phyloP scores from a whole-genome alignment of 2,888 invertebrate genomes.

The Drosophila pseudotakahashii region DNA sequence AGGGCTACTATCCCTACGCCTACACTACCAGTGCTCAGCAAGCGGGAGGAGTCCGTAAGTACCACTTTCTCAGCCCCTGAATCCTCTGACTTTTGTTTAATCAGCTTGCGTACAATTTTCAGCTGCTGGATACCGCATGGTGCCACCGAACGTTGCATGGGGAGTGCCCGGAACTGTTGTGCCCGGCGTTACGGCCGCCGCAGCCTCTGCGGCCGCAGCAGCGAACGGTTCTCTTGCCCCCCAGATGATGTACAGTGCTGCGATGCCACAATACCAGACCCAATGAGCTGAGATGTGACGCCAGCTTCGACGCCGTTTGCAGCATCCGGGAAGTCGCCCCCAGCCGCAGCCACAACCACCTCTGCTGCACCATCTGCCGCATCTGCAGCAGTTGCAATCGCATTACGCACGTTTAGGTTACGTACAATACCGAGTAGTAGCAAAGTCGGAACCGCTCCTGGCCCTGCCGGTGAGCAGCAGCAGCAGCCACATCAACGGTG shows the following conservation, averaged over 20 bases:
- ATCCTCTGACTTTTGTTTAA: background rate
- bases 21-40: slow-evolving; percentile 90
- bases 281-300: slow-evolving; percentile 87
- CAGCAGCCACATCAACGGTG: slow-evolving; percentile 21
- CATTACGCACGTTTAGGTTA: slow-evolving; percentile 37
- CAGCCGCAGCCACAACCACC: slow-evolving; percentile 57
- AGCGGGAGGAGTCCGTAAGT: slow-evolving; percentile 86
- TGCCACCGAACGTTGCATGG: slow-evolving; percentile 86
- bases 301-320: slow-evolving; percentile 77
- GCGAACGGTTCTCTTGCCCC: slow-evolving; percentile 86
- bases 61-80: background rate
- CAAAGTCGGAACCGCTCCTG: slow-evolving; percentile 24
- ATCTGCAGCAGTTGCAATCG: slow-evolving; percentile 23
- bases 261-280: slow-evolving; percentile 93
- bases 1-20: slow-evolving; percentile 89
- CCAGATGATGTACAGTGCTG: slow-evolving; percentile 88
- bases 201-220: slow-evolving; percentile 84
- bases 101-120: slow-evolving; percentile 1
- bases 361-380: slow-evolving; percentile 41
- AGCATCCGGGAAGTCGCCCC: slow-evolving; percentile 65
- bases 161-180: slow-evolving; percentile 85
- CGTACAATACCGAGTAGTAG: slow-evolving; percentile 39
- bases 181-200: slow-evolving; percentile 85
- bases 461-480: slow-evolving; percentile 28
- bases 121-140: slow-evolving; percentile 87